Percentiles rank a stretch among this genome's conserved stretches.
phyloP scores from a whole-genome alignment of 2,113 vertebrate genomes.

The Alligator sinensis region DNA sequence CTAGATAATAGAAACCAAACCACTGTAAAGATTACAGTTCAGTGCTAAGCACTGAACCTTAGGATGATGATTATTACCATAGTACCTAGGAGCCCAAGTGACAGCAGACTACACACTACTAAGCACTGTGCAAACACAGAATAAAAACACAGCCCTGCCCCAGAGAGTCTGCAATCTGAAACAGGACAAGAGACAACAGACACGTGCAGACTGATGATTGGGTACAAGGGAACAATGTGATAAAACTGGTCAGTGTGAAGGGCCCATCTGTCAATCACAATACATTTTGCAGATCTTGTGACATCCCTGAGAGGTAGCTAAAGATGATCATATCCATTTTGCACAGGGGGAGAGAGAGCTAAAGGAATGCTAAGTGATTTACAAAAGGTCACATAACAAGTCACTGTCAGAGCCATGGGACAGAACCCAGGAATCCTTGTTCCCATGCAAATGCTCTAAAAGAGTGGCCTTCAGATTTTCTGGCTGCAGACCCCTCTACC shows the following conservation, averaged over 20 bases:
- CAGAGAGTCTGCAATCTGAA: neutral
- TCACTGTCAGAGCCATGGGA: neutral
- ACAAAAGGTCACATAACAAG: neutral
- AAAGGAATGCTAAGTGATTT: neutral
- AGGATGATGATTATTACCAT: no score
- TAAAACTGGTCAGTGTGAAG: constrained; percentile 42
- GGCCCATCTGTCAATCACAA: neutral
- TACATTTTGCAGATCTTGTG: neutral
- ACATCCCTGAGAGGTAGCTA: neutral
- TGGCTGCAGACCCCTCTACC: no score
- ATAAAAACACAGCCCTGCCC: accelerated
- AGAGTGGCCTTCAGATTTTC: no score
- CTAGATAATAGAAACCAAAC: no score
- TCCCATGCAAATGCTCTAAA: neutral
- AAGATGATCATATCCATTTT: neutral
- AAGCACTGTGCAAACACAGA: neutral
- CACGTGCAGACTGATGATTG: neutral
- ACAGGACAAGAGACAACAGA: neutral
- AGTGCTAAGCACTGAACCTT: no score
- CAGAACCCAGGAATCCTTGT: neutral
- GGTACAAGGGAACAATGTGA: neutral
- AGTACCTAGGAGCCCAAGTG: neutral
- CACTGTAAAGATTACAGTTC: no score
- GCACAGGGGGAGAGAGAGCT: neutral
- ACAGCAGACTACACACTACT: neutral